These are phyloP conservation scores for Poeciliopsis turneri DNA, from an alignment of 2,797 vertebrate genomes.

Conservation along the genomic window DNA sequence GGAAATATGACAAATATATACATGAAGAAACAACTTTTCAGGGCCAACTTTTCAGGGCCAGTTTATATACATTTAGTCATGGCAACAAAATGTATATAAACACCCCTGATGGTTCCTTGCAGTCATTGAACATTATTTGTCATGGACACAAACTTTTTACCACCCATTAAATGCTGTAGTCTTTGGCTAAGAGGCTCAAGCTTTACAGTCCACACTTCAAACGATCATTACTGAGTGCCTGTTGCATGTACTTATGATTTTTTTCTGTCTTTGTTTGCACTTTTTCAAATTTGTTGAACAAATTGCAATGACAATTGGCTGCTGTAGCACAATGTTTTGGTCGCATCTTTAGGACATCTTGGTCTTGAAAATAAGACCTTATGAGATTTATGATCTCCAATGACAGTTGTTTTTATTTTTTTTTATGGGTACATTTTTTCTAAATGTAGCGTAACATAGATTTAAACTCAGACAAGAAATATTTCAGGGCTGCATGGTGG, in stretches of 20 bases:
- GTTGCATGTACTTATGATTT: neutral
- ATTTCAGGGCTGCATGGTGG: neutral
- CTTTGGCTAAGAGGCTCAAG: neutral
- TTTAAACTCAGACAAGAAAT: neutral
- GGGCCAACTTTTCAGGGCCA: too few relatives aligned
- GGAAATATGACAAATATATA: neutral
- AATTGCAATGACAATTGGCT: neutral
- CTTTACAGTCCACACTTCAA: neutral
- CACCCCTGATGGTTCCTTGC: neutral
- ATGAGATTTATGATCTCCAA: neutral
- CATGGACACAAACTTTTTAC: neutral
- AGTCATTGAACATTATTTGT: neutral
- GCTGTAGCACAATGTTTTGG: neutral
- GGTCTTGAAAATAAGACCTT: neutral
- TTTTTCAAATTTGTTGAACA: neutral
- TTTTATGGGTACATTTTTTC: too few relatives aligned
- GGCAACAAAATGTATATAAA: neutral
- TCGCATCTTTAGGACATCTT: neutral
- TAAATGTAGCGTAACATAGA: neutral
- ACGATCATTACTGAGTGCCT: neutral
- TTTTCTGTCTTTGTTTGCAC: neutral
- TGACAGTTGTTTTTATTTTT: neutral
- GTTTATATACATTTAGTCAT: too few relatives aligned
- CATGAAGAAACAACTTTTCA: neutral
- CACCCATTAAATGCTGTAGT: neutral